These are phyloP conservation scores for Disparrhopalites patrizii DNA, from an alignment of 2,888 invertebrate genomes.

Conservation along the genomic window DNA sequence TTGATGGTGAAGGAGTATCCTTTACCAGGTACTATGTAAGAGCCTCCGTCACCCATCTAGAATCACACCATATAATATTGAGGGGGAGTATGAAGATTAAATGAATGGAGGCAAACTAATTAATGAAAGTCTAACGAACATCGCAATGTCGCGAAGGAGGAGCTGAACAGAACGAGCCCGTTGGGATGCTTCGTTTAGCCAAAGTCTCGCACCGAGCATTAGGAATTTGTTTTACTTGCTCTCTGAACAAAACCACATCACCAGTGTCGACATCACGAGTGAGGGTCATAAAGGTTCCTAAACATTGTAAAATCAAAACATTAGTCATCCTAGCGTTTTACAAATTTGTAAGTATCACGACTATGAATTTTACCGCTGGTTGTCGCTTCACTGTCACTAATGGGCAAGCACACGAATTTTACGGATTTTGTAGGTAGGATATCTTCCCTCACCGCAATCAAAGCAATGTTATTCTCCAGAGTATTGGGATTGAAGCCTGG, in stretches of 20 bases:
- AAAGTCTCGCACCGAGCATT: neutral
- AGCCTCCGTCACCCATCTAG: conserved; percentile 13
- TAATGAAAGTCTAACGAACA: conserved; percentile 1
- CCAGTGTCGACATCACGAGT: neutral
- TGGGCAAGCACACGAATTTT: conserved; percentile 22
- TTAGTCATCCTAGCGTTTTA: too few species aligned
- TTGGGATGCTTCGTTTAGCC: neutral
- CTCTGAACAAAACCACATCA: neutral
- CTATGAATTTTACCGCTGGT: conserved; percentile 8
- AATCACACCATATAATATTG: conserved; percentile 9
- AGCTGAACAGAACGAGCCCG: conserved; percentile 1
- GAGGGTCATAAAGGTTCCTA: conserved; percentile 6
- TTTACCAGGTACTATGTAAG: conserved; percentile 18
- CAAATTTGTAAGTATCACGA: too few species aligned
- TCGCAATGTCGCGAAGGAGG: conserved; percentile 7
- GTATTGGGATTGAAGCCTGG: neutral
- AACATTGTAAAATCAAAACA: neutral
- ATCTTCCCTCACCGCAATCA: conserved; percentile 1
- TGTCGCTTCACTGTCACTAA: neutral
- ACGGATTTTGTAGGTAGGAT: neutral
- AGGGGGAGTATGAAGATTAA: too few species aligned
- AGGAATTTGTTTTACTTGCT: neutral
- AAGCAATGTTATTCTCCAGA: conserved; percentile 10
- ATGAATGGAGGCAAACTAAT: neutral
- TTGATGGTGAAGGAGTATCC: conserved; percentile 14